Conservation (phyloP, 1,140 invertebrate species). For the Chelonus insularis region DNA sequence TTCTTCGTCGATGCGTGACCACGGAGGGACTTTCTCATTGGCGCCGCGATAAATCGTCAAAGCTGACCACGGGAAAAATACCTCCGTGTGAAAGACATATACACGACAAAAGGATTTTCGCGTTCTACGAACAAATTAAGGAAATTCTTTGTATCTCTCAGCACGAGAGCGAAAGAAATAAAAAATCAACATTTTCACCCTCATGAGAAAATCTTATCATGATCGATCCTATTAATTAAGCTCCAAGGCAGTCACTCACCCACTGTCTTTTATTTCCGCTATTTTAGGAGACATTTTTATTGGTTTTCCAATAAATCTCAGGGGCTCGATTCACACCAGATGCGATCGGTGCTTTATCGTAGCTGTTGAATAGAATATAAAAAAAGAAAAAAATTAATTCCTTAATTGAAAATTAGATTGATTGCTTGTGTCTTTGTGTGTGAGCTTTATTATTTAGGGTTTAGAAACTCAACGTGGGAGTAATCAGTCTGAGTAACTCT, state of each 20-base stretch:
- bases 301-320: slow-evolving; percentile 22
- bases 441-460: background rate
- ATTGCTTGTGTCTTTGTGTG: slow-evolving; percentile 1
- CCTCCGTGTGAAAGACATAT: background rate
- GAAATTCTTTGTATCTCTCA: slow-evolving; percentile 23
- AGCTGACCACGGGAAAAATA: slow-evolving; percentile 14
- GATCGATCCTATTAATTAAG: slow-evolving; percentile 18
- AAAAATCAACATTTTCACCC: background rate
- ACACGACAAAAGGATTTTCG: background rate
- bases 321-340: slow-evolving; percentile 20
- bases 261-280: slow-evolving; percentile 5
- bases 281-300: slow-evolving; percentile 24
- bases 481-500: slow-evolving; percentile 26
- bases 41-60: slow-evolving; percentile 16
- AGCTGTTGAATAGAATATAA: slow-evolving; percentile 2
- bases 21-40: slow-evolving; percentile 16
- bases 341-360: slow-evolving; percentile 15
- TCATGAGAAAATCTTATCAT: background rate
- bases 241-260: background rate
- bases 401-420: slow-evolving; percentile 26
- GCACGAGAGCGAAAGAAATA: background rate
- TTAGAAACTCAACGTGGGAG: slow-evolving; percentile 1
- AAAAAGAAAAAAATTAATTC: slow-evolving; percentile 21
- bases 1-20: slow-evolving; percentile 22
- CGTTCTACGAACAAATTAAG: slow-evolving; percentile 17